Conservation (phyloP, 53 echinoderm and acorn worm genomes). For the Echinometra lucunter region DNA sequence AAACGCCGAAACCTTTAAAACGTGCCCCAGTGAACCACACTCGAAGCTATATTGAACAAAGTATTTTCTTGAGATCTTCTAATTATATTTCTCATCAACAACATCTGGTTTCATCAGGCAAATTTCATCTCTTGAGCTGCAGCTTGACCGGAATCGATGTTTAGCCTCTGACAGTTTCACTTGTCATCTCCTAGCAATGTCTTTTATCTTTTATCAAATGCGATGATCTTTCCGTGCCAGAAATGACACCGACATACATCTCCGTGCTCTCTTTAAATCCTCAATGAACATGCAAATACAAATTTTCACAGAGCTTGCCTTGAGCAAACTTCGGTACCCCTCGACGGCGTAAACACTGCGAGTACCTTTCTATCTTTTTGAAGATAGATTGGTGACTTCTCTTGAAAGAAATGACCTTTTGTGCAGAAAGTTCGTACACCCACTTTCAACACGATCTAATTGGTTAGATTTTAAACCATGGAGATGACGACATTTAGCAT, state of each 20-base stretch:
- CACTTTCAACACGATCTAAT: background rate
- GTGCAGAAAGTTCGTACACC: background rate
- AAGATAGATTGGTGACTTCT: constrained; percentile 4
- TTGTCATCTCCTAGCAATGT: constrained; percentile 14
- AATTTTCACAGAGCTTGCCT: constrained; percentile 26
- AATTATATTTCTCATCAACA: constrained; percentile 44
- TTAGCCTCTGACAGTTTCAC: constrained; percentile 11
- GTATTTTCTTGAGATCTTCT: background rate
- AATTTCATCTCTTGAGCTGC: background rate
- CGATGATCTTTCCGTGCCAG: constrained; percentile 33
- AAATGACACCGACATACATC: constrained; percentile 15
- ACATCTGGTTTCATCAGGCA: background rate
- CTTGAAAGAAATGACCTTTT: constrained; percentile 22
- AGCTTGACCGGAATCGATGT: constrained; percentile 12
- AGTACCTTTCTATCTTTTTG: background rate
- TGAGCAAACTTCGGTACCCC: constrained; percentile 11
- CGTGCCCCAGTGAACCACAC: background rate
- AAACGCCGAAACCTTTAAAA: constrained; percentile 9
- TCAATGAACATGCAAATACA: constrained; percentile 58
- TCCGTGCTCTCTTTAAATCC: constrained; percentile 34
- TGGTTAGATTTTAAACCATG: background rate
- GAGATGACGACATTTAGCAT: background rate
- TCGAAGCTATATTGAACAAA: constrained; percentile 33
- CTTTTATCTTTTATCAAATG: constrained; percentile 8
- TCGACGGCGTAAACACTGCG: background rate